phyloP scores from a whole-genome alignment of 2,888 invertebrate genomes.

The Torymus texanus region DNA sequence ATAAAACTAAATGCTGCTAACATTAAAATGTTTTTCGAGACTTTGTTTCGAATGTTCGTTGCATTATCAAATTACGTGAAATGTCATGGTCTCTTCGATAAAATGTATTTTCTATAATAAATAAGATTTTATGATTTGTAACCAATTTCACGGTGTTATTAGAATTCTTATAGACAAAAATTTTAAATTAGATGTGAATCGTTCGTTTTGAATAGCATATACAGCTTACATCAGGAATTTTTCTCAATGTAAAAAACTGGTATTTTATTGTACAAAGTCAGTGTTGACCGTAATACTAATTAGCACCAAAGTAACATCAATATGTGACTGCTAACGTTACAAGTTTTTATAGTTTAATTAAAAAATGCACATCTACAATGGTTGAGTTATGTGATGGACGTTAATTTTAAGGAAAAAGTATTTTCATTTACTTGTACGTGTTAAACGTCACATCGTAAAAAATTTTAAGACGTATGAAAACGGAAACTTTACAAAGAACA shows the following conservation, averaged over 20 bases:
- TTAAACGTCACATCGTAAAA: too few species aligned
- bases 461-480: too few species aligned
- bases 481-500: too few species aligned
- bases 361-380: not conserved
- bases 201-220: not conserved
- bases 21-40: conserved; percentile 1
- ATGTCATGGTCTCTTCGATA: not conserved
- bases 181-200: conserved; percentile 1
- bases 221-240: not conserved
- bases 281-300: not conserved
- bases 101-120: too few species aligned
- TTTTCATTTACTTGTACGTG: too few species aligned
- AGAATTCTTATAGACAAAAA: not conserved
- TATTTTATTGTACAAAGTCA: conserved; percentile 25
- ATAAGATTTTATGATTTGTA: too few species aligned
- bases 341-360: not conserved
- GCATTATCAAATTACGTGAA: not conserved
- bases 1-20: not conserved
- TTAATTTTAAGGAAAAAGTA: too few species aligned
- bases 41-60: too few species aligned
- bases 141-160: too few species aligned
- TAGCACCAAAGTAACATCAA: conserved; percentile 14
- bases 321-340: not conserved
- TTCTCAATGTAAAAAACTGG: not conserved
- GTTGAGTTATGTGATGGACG: too few species aligned